These are phyloP conservation scores for Rallus crepitans DNA, from an alignment of 2,797 vertebrate genomes.

Conservation along the genomic window DNA sequence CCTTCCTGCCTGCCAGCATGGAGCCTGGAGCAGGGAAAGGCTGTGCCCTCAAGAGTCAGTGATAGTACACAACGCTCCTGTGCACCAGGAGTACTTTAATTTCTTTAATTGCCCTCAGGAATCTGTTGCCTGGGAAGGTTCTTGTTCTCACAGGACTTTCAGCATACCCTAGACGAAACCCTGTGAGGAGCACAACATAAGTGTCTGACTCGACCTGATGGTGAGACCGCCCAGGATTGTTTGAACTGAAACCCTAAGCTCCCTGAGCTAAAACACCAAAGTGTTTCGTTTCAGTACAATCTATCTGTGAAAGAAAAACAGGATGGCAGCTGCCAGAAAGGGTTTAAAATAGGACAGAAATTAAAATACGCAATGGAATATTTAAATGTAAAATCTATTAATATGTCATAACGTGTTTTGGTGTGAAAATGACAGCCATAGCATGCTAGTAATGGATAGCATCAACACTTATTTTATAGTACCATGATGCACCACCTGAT, in stretches of 20 bases:
- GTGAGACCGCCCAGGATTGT: neutral
- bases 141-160: neutral
- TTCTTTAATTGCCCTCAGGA: neutral
- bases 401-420: rapidly evolving
- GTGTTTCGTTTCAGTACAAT: neutral
- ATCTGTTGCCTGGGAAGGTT: neutral
- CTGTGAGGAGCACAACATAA: rapidly evolving
- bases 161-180: neutral
- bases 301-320: neutral
- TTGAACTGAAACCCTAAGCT: neutral
- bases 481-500: neutral
- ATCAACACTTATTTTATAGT: neutral
- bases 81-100: neutral
- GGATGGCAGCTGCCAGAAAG: neutral
- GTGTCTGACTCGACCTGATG: neutral
- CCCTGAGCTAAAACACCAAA: neutral
- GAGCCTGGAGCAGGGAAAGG: neutral
- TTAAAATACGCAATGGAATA: neutral
- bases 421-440: neutral
- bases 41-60: neutral
- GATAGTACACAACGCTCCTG: neutral
- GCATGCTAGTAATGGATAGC: neutral
- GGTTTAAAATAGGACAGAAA: neutral
- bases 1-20: neutral
- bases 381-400: neutral